Base-by-base conservation (phyloP, 2,797 vertebrate species). In the Argya squamiceps region DNA sequence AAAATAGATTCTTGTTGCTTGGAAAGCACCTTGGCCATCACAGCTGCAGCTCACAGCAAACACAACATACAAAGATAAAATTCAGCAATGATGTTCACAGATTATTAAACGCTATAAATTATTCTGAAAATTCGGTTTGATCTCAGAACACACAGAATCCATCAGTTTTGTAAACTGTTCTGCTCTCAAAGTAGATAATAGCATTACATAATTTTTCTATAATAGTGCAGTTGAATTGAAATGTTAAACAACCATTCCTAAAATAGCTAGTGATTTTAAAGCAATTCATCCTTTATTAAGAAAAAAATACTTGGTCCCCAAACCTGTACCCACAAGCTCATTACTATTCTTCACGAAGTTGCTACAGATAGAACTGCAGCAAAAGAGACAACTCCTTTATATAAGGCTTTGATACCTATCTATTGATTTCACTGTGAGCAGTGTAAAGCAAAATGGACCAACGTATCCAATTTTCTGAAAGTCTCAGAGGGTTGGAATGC, bases 111-210 rank as follows among this genome's bases (percentile, higher is more conserved):
- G 4, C 59, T 47, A 34, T 83, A 88, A 89, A 89, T 94, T 88
- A 88, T 75, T 83, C 65, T 78, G 63, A 95, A 92, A 81, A 60
- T 69, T n/a, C 75, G 32, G 47, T 82, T 91, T 91, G 65, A 75
- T 91, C 89, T 89, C 50, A 71, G 26, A 88, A 64, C 50, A 52
- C 68, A 73, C 41, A 85, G 81, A 87, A 86, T 58, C 70, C 69
- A 75, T 71, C 29, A 1, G 30, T 85, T 93, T 71, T 93, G 75
- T 85, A 89, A 96, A 93, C 76, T 71, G 32, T 84, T 78, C 84
- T 68, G n/a, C 75, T 96, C 84, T 91, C 55, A 46, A 90, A 95
- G 74, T 65, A 87, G 88, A 71, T 75, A 85, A 90, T 55, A 85
- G 85, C 36, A 64, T 81, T 78, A 82, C 59, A 56, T 71, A 73